Base-by-base conservation (phyloP, 2,797 vertebrate species). In the Hemitrygon akajei region DNA sequence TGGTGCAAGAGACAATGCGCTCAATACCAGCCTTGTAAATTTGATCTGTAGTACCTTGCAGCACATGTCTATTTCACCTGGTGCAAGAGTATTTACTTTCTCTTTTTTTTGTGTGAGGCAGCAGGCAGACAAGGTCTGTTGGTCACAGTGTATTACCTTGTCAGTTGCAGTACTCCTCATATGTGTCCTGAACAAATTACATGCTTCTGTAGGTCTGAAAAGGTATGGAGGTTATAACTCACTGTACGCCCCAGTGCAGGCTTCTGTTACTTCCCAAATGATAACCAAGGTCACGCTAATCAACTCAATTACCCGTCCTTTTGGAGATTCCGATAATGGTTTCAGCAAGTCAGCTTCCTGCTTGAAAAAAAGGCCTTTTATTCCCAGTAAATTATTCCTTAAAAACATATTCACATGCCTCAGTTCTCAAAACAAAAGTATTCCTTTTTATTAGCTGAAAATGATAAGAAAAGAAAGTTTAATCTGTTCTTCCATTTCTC, bases 281-380 rank as follows among this genome's bases (percentile, higher is more conserved):
- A 97, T 98, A 97, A 98, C 98, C 98, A 99, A 99, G 98, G 98
- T 98, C 98, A 98, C 97, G 97, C 97, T 99, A 98, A 99, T 99
- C 98, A 99, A 97, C 97, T 98, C 98, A 98, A 98, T 99, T 99
- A 99, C 97, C 97, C 97, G 96, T 97, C 97, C 97, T 97, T 97
- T 98, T 95, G 96, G 97, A 98, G 97, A 98, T 98, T 98, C 98
- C 98, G 98, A 98, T 99, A 99, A 99, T 98, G 98, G 98, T 98
- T 97, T 98, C 97, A 98, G 98, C 97, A 98, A 98, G 97, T 98
- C 98, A 93, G 98, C 98, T 98, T 99, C 98, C 98, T 98, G 98
- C 99, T 25, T 75, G 98, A 98, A 98, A 99, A 37, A 73, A 75
- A 92, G 98, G 47, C 98, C 97, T 98, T 98, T 97, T 95, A 95